Base-by-base conservation (phyloP, 2,113 vertebrate species). In the Smithornis capensis region DNA sequence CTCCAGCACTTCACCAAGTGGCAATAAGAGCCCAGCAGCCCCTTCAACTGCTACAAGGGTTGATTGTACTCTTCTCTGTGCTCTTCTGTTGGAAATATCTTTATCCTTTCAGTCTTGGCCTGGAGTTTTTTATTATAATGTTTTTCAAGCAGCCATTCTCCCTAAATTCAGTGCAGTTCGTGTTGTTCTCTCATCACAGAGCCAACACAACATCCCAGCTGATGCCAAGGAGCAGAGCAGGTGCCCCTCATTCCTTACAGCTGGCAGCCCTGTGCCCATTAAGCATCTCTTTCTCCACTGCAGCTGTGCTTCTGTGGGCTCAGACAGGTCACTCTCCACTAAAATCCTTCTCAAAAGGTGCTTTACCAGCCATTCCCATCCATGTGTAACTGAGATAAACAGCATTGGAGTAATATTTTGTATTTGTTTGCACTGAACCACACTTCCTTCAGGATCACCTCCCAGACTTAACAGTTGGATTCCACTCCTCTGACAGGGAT, bases 31-130 rank as follows among this genome's bases (percentile, higher is more conserved):
- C 5, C 56, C 35, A 44, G n/a, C 40, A 64, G 19, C 24, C 37
- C 31, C 42, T 45, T 38, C 2, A 3, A 65, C 67, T 71, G 38
- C 38, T 31, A 19, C 0, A 0, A 77, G 12, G 11, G 9, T 8
- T 62, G 14, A 81, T 45, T 87, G 56, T 55, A 16, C 38, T 55
- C 53, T 73, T 60, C 76, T 57, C 25, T 81, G 37, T 55, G 31
- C 53, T 50, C 49, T 65, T 69, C 74, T 70, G 16, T 25, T 87
- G 40, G 24, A 3, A 14, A 13, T 25, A 6, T 37, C 40, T 22
- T 52, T 57, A 57, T 52, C 24, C 28, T n/a, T 17, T 33, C 45
- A 77, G 4, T 6, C 29, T 38, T 35, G 64, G 18, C 14, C 27
- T 24, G 0, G 24, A 38, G 14, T 8, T 42, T 60, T 57, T 55